These are phyloP conservation scores for Pavo muticus DNA, from an alignment of 2,113 vertebrate species.

Conservation along the genomic window DNA sequence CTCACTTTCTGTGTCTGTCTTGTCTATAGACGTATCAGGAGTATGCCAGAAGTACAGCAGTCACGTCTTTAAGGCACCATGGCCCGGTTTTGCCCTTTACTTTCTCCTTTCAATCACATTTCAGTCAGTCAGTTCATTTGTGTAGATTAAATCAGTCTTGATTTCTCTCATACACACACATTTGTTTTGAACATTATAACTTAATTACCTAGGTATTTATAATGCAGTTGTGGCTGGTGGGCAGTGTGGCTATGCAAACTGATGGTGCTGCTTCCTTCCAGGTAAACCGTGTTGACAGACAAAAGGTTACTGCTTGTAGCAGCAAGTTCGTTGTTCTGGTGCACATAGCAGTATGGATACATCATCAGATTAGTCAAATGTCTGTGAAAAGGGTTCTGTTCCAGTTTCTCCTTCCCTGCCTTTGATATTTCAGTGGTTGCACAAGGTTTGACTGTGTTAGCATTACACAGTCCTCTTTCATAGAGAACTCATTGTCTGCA, in stretches of 20 bases:
- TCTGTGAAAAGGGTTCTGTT: constrained; percentile 18
- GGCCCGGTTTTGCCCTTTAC: background rate
- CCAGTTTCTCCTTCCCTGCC: constrained; percentile 27
- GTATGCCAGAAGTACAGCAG: background rate
- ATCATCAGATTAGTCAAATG: constrained; percentile 60
- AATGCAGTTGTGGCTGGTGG: background rate
- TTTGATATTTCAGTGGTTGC: constrained; percentile 54
- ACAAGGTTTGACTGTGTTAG: constrained; percentile 16
- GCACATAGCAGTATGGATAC: background rate
- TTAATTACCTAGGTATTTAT: background rate
- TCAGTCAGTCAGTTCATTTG: background rate
- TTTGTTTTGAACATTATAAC: background rate
- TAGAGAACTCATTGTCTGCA: constrained; percentile 24
- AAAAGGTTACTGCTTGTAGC: constrained; percentile 44
- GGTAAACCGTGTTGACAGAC: constrained; percentile 33
- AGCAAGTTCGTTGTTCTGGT: background rate
- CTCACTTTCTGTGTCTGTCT: background rate
- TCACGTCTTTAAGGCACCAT: background rate
- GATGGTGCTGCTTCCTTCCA: background rate
- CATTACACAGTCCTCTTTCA: background rate
- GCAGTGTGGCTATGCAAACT: background rate
- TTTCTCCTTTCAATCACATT: background rate
- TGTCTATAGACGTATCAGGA: background rate
- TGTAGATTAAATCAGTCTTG: background rate
- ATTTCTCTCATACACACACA: background rate